phyloP scores from a whole-genome alignment of 1,140 invertebrate species.

The Bicyclus anynana region DNA sequence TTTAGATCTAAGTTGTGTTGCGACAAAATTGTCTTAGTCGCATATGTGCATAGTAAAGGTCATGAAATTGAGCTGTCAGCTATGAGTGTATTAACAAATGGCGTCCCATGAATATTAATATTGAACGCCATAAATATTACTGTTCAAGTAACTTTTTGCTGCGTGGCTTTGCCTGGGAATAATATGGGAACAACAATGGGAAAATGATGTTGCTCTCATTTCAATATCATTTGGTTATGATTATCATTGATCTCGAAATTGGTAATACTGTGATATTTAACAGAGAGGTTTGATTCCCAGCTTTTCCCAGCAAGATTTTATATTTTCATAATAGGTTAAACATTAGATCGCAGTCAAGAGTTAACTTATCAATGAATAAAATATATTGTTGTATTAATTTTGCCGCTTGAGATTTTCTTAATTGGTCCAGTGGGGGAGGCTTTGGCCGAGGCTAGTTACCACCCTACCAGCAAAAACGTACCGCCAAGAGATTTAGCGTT shows the following conservation, averaged over 20 bases:
- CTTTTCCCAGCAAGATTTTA: too few relatives aligned
- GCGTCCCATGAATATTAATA: constrained; percentile 66
- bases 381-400: too few relatives aligned
- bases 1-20: not conserved
- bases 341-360: too few relatives aligned
- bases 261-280: too few relatives aligned
- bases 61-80: constrained; percentile 66
- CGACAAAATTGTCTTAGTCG: not conserved
- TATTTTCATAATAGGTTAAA: too few relatives aligned
- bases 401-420: too few relatives aligned
- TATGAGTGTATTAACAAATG: constrained; percentile 66
- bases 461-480: too few relatives aligned
- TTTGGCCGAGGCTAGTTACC: too few relatives aligned
- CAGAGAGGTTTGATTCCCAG: too few relatives aligned
- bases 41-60: constrained; percentile 7
- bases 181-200: not conserved
- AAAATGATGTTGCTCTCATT: not conserved
- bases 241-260: not conserved
- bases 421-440: too few relatives aligned
- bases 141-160: constrained; percentile 21
- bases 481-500: too few relatives aligned
- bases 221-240: not conserved
- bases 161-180: constrained; percentile 16
- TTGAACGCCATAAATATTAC: constrained; percentile 37
- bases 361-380: too few relatives aligned